These are phyloP conservation scores for Sphenopsis melanotis DNA, from an alignment of 2,797 vertebrate species.

Conservation along the genomic window DNA sequence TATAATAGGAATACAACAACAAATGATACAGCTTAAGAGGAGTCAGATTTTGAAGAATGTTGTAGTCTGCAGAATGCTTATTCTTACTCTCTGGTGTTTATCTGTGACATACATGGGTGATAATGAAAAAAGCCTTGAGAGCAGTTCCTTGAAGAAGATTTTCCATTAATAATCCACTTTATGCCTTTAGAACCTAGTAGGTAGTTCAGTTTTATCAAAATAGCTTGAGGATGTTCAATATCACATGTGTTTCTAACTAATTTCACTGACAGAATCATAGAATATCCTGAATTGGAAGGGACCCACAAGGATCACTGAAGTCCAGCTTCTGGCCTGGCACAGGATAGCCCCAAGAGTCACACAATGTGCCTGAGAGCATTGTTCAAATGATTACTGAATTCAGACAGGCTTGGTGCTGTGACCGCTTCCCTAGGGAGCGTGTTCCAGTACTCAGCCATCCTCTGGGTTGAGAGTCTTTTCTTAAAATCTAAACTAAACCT, in stretches of 20 bases:
- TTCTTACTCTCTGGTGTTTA: neutral
- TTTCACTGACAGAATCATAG: neutral
- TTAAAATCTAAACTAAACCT: neutral
- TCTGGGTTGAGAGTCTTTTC: neutral
- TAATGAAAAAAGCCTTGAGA: neutral
- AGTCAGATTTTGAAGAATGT: neutral
- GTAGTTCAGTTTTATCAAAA: neutral
- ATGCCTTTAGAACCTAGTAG: neutral
- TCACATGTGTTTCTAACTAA: neutral
- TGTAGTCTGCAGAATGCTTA: neutral
- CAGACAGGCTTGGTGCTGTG: neutral
- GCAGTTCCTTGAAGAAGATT: neutral
- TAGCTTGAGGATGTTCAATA: neutral
- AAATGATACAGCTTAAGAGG: neutral
- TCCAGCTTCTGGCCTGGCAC: neutral
- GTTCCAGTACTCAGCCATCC: neutral
- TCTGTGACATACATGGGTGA: neutral
- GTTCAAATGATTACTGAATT: neutral
- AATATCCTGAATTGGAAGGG: neutral
- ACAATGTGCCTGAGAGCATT: neutral
- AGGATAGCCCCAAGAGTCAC: neutral
- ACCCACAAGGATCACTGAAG: accelerated
- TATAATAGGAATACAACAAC: neutral
- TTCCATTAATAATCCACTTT: neutral
- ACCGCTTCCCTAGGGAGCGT: accelerated